These are phyloP conservation scores for Magallana angulata DNA, from an alignment of 1,140 invertebrate species.

Conservation along the genomic window DNA sequence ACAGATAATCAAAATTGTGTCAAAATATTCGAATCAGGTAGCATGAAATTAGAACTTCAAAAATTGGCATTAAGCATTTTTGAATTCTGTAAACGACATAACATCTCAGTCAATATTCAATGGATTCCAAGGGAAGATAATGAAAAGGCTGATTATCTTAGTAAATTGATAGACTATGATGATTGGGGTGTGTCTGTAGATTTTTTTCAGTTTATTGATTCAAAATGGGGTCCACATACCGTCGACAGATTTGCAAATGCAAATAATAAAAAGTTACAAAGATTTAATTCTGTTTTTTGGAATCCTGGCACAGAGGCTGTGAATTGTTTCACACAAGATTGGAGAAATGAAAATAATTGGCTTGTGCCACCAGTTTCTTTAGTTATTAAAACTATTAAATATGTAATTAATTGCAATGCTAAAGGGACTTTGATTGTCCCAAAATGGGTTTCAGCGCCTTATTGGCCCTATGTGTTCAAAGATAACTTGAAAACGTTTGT, in stretches of 20 bases:
- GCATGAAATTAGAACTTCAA: constrained; percentile 50
- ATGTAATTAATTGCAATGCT: neutral
- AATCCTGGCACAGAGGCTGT: constrained; percentile 16
- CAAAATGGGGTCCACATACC: constrained; percentile 23
- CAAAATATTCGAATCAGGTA: constrained; percentile 47
- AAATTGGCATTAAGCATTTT: constrained; percentile 24
- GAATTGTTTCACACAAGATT: constrained; percentile 41
- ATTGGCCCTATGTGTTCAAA: neutral
- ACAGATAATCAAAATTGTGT: constrained; percentile 51
- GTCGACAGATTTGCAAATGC: constrained; percentile 52
- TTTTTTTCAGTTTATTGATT: constrained; percentile 31
- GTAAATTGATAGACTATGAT: constrained; percentile 47
- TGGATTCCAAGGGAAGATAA: constrained; percentile 46
- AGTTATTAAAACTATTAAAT: neutral
- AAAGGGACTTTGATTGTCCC: neutral
- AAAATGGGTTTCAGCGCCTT: neutral
- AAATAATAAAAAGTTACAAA: constrained; percentile 44
- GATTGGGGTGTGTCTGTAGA: constrained; percentile 46
- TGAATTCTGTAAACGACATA: constrained; percentile 8
- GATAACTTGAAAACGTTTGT: no score
- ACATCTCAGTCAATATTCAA: constrained; percentile 9
- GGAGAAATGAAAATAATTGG: neutral
- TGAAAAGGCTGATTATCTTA: constrained; percentile 53
- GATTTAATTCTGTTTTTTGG: constrained; percentile 57
- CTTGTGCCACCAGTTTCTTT: neutral